Conservation (phyloP, 2,797 vertebrate species). For the Acipenser ruthenus region DNA sequence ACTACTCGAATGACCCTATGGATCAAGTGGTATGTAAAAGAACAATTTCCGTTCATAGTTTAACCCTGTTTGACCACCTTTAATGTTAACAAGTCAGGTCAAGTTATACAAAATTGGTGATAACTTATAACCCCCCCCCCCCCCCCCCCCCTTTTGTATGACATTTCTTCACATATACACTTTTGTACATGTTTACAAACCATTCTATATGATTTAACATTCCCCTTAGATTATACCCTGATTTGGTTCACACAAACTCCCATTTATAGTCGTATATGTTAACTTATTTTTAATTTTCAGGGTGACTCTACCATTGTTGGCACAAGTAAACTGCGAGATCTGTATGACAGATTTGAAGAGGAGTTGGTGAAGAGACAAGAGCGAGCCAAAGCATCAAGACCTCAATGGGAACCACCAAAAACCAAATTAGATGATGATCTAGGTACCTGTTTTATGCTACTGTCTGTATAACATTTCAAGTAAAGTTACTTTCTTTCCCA, state of each 20-base stretch:
- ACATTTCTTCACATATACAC: not conserved
- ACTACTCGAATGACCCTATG: constrained; percentile 95
- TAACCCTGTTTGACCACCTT: not conserved
- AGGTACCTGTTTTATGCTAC: constrained; percentile 46
- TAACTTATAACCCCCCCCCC: too few relatives aligned
- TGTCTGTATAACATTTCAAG: not conserved
- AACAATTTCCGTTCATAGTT: not conserved
- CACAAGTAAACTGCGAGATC: constrained; percentile 80
- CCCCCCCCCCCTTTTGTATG: not conserved
- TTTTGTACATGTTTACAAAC: too few relatives aligned
- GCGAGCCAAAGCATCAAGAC: constrained; percentile 74
- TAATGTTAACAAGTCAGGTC: too few relatives aligned
- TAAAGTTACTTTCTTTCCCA: not conserved
- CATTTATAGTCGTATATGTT: not conserved
- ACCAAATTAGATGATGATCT: constrained; percentile 90
- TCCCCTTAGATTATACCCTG: too few relatives aligned
- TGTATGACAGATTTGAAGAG: constrained; percentile 86
- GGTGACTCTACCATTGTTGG: constrained; percentile 95
- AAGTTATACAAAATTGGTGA: too few relatives aligned
- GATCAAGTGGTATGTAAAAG: constrained; percentile 87
- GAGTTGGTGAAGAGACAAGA: constrained; percentile 81
- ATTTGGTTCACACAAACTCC: too few relatives aligned
- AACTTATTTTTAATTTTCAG: constrained; percentile 41
- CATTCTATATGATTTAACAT: too few relatives aligned
- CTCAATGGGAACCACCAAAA: constrained; percentile 89